Percentiles rank a stretch among this genome's conserved stretches.
These are phyloP conservation scores for Apistogramma diplotaenia DNA, from an alignment of 2,113 vertebrate species.

Conservation along the genomic window DNA sequence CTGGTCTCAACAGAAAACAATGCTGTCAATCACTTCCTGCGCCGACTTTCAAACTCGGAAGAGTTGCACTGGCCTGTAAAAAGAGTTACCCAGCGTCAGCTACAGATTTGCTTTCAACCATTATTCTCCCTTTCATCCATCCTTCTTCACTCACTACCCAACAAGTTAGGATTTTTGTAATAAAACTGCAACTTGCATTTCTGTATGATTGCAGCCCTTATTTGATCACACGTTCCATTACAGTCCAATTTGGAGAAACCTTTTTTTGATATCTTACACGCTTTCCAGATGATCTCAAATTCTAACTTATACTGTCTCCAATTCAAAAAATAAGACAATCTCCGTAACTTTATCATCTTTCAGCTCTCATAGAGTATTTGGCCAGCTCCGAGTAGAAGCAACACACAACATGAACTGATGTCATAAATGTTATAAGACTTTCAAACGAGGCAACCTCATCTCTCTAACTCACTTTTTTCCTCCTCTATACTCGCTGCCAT, in stretches of 20 bases:
- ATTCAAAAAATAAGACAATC: background rate
- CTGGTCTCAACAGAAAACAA: conserved; percentile 36
- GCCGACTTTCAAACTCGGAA: conserved; percentile 13
- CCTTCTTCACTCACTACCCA: background rate
- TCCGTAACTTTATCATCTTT: background rate
- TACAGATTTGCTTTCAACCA: background rate
- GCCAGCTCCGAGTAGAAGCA: background rate
- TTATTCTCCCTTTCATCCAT: conserved; percentile 9
- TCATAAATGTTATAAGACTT: background rate
- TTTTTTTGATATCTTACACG: conserved; percentile 2
- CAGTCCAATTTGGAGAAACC: background rate
- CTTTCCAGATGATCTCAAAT: conserved; percentile 2
- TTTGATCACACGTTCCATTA: background rate
- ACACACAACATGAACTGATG: background rate
- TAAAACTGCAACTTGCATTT: background rate
- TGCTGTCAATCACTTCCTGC: conserved; percentile 46
- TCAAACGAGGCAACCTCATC: background rate
- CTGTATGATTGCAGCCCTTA: background rate
- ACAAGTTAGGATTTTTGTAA: conserved; percentile 13
- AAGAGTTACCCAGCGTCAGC: background rate
- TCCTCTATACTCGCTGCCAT: background rate
- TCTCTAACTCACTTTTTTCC: background rate
- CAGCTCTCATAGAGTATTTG: background rate
- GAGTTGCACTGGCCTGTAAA: conserved; percentile 15
- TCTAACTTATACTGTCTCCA: background rate